phyloP scores from a whole-genome alignment of 2,888 invertebrate genomes.

The Erebia aethiops region DNA sequence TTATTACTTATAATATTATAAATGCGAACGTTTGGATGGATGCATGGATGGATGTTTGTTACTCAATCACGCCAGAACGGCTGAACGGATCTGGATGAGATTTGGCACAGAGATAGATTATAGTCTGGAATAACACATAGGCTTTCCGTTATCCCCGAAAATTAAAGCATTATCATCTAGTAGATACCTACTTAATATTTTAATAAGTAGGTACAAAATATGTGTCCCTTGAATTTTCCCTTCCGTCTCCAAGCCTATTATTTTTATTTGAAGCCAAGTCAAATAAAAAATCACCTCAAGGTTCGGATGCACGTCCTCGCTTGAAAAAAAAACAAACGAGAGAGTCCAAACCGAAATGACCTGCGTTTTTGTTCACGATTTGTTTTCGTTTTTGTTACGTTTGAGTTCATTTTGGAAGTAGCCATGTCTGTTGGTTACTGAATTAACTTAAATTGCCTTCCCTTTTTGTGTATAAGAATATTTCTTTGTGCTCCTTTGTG shows the following conservation, averaged over 20 bases:
- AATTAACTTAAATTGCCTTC: slow-evolving; percentile 80
- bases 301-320: slow-evolving; percentile 80
- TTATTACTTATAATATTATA: too few species aligned
- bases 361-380: slow-evolving; percentile 81
- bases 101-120: too few species aligned
- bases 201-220: too few species aligned
- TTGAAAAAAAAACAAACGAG: slow-evolving; percentile 81
- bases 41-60: too few species aligned
- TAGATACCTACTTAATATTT: too few species aligned
- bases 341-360: slow-evolving; percentile 79
- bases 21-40: too few species aligned
- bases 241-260: slow-evolving; percentile 30
- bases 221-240: neutral
- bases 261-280: slow-evolving; percentile 60
- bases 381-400: slow-evolving; percentile 82
- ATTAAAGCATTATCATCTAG: too few species aligned
- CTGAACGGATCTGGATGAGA: too few species aligned
- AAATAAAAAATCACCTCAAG: slow-evolving; percentile 67
- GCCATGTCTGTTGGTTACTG: slow-evolving; percentile 80
- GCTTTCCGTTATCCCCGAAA: too few species aligned
- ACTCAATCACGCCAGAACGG: too few species aligned
- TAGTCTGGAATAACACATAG: too few species aligned
- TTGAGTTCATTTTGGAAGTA: slow-evolving; percentile 82
- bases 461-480: slow-evolving; percentile 63
- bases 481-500: slow-evolving; percentile 61